Percentiles rank a stretch among this genome's conserved stretches.
phyloP scores from a whole-genome alignment of 2,888 invertebrate species.

The Lasioglossum malachurum region DNA sequence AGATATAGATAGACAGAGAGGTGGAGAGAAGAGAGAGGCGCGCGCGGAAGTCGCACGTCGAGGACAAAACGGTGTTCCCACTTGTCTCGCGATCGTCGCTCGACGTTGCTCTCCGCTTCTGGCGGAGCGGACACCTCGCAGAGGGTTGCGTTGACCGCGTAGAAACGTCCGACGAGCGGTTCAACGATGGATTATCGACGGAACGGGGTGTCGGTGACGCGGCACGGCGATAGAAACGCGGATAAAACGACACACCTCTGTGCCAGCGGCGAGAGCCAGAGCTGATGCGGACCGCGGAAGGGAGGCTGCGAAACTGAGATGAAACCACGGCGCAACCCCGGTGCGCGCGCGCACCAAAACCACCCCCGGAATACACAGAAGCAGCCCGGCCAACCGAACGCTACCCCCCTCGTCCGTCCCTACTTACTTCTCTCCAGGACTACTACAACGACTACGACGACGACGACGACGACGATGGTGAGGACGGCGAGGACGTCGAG shows the following conservation, averaged over 20 bases:
- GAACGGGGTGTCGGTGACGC: background rate
- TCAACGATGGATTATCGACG: slow-evolving; percentile 18
- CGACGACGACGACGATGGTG: slow-evolving; percentile 18
- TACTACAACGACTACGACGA: slow-evolving; percentile 29
- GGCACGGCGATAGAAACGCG: slow-evolving; percentile 45
- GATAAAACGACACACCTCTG: slow-evolving; percentile 77
- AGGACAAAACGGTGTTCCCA: slow-evolving; percentile 11
- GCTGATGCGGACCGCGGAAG: slow-evolving; percentile 81
- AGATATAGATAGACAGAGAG: background rate
- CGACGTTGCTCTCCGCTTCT: background rate
- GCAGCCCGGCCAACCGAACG: slow-evolving; percentile 77
- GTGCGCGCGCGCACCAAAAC: slow-evolving; percentile 79
- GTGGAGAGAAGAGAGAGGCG: background rate
- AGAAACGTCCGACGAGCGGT: background rate
- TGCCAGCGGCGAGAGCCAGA: slow-evolving; percentile 68
- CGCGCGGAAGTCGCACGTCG: slow-evolving; percentile 20
- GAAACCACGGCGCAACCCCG: slow-evolving; percentile 77
- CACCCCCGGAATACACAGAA: slow-evolving; percentile 79
- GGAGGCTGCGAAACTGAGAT: slow-evolving; percentile 84
- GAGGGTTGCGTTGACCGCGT: background rate
- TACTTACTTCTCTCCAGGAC: slow-evolving; percentile 58
- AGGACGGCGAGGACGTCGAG: background rate
- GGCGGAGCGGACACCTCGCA: background rate
- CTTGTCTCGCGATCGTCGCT: slow-evolving; percentile 2
- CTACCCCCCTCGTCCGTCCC: slow-evolving; percentile 57